Conservation (phyloP, 92 coral and sea anemone species). For the Scolanthus callimorphus region DNA sequence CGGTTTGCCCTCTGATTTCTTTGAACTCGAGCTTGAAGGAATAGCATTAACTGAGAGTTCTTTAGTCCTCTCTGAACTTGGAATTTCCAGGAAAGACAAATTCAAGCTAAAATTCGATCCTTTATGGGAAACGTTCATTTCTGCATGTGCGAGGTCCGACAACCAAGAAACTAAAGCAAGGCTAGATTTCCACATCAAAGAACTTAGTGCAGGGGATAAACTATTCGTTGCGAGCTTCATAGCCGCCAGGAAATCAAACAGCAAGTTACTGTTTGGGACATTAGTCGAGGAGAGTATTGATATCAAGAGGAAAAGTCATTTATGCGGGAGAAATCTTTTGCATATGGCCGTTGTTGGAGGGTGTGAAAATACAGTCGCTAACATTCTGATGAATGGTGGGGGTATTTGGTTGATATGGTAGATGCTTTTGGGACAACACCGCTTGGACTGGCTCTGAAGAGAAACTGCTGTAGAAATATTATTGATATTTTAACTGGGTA, state of each 20-base stretch:
- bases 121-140: slow-evolving; percentile 68
- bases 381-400: slow-evolving; percentile 60
- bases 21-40: slow-evolving; percentile 19
- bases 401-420: slow-evolving; percentile 35
- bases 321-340: slow-evolving; percentile 54
- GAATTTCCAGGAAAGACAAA: slow-evolving; percentile 11
- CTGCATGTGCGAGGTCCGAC: slow-evolving; percentile 50
- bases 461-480: slow-evolving; percentile 25
- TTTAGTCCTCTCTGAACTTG: background rate
- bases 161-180: slow-evolving; percentile 48
- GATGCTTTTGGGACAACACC: slow-evolving; percentile 49
- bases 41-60: slow-evolving; percentile 11
- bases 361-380: slow-evolving; percentile 40
- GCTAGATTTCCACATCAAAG: slow-evolving; percentile 55
- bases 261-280: slow-evolving; percentile 51
- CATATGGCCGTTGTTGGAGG: slow-evolving; percentile 70
- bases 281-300: slow-evolving; percentile 31
- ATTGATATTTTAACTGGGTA: slow-evolving; percentile 46
- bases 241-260: slow-evolving; percentile 51
- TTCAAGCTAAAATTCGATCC: slow-evolving; percentile 38
- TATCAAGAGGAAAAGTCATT: slow-evolving; percentile 22
- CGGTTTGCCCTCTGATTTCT: slow-evolving; percentile 56
- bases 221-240: slow-evolving; percentile 66
- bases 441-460: slow-evolving; percentile 33
- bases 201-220: slow-evolving; percentile 54